Evolutionary conservation across 2,888 invertebrate genomes (phyloP), one percentile per base, ranked within the genome.

Genomic region (Villa cingulata): DNA sequence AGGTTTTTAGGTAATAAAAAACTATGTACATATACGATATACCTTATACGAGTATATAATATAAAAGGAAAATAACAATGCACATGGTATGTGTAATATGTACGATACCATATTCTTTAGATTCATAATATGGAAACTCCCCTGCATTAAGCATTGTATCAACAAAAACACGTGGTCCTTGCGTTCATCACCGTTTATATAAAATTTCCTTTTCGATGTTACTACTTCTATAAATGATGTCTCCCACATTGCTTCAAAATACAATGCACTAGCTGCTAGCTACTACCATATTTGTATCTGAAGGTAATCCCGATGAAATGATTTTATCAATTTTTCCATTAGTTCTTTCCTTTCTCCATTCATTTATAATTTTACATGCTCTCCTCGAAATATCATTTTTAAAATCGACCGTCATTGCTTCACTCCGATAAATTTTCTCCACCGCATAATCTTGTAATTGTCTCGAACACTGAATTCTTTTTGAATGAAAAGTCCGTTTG

Each of bases 141-240:
- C 78, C 77, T 1, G 73, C 74, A 45, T 75, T 77, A 6, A 72
- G 72, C 84, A 84, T 83, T 74, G 81, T 74, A 43, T 74, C 71
- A 0, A 77, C 62, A 17, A 57, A 59, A 7, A 68, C 54, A 1
- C 60, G 58, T 1, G 64, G 56, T 17, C 6, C n/a, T 12, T 50
- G 43, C 39, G n/a, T 39, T 61, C 69, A 46, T 62, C 57, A 12
- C 76, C 74, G 51, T 74, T 66, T 0, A 70, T 62, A 59, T 63
- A 75, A 56, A 81, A 81, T 39, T 72, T n/a, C n/a, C 42, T n/a
- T 23, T 37, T 43, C 6, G 38, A 32, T 32, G 81, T 81, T 7
- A 65, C 61, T 2, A 64, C 64, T 0, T 63, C 62, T 17, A 74
- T 66, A 58, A 83, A 83, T 18, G 77, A 73, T 27, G 72, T 68